Conservation (phyloP, 1,140 invertebrate species). For the Popillia japonica region DNA sequence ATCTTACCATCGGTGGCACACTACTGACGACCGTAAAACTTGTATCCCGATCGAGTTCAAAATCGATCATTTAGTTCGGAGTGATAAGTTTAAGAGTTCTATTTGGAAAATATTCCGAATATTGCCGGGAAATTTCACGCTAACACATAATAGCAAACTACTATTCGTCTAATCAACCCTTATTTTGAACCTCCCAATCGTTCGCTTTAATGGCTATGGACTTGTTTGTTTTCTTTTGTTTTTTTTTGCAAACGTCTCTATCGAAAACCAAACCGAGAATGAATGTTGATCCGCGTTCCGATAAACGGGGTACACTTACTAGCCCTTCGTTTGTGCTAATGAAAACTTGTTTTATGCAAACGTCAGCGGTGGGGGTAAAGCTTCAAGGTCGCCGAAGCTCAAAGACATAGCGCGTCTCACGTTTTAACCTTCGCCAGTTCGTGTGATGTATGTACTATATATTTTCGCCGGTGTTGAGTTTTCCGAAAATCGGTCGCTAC, state of each 20-base stretch:
- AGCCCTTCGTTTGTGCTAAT: constrained; percentile 10
- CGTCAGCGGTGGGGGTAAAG: constrained; percentile 14
- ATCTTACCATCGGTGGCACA: constrained; percentile 56
- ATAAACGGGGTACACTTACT: background rate
- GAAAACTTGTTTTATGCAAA: constrained; percentile 10
- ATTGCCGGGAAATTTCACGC: background rate
- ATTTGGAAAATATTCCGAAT: background rate
- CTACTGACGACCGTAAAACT: constrained; percentile 54
- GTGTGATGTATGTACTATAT: background rate
- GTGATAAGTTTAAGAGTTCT: background rate
- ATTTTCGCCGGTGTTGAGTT: background rate
- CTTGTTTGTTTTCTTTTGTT: background rate
- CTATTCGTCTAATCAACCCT: background rate
- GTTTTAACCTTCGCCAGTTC: constrained; percentile 7
- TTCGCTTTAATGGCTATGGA: background rate
- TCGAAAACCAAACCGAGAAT: constrained; percentile 20
- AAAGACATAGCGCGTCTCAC: constrained; percentile 14
- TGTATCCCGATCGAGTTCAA: constrained; percentile 55
- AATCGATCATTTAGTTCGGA: constrained; percentile 52
- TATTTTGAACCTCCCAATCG: background rate
- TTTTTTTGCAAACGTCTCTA: constrained; percentile 12
- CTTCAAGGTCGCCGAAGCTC: constrained; percentile 16
- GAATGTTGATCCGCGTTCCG: constrained; percentile 21
- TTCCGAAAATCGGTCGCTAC: constrained; percentile 22
- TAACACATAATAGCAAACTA: constrained; percentile 3